phyloP scores from a whole-genome alignment of 2,888 invertebrate species.

The Drosophila flavopinicola region DNA sequence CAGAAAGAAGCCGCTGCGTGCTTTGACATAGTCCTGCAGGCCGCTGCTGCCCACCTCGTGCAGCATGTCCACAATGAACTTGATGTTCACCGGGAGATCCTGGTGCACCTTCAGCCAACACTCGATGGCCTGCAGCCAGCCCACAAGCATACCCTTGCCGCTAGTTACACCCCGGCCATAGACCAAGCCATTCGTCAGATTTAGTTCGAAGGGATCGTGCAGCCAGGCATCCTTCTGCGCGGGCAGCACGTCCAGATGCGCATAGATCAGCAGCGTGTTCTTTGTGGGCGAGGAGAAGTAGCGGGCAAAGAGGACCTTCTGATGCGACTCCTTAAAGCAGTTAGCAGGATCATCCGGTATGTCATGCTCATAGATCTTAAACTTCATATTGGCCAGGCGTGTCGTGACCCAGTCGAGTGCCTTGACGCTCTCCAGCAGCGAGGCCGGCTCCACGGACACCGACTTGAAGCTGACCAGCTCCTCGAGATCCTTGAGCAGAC shows the following conservation, averaged over 20 bases:
- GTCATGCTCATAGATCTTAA: constrained; percentile 13
- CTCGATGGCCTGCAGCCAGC: constrained; percentile 56
- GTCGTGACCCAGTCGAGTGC: constrained; percentile 39
- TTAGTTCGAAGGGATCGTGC: constrained; percentile 41
- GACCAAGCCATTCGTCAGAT: constrained; percentile 8
- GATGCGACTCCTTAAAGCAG: constrained; percentile 18
- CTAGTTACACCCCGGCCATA: constrained; percentile 53
- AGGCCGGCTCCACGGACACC: constrained; percentile 30
- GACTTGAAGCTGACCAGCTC: constrained; percentile 27
- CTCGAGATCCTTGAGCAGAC: constrained; percentile 14
- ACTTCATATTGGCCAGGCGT: constrained; percentile 32
- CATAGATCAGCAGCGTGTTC: constrained; percentile 48
- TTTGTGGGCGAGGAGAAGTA: constrained; percentile 59
- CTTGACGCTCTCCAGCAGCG: constrained; percentile 5
- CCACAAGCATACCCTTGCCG: constrained; percentile 55
- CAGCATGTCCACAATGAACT: constrained; percentile 48
- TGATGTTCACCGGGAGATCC: constrained; percentile 55
- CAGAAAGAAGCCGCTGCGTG: constrained; percentile 25
- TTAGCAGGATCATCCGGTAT: neutral
- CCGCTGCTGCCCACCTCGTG: constrained; percentile 55
- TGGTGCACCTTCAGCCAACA: constrained; percentile 33
- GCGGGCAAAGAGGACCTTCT: constrained; percentile 48
- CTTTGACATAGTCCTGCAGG: constrained; percentile 19
- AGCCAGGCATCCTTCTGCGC: constrained; percentile 35
- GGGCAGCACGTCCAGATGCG: constrained; percentile 51